Percentiles rank a stretch among this genome's conserved stretches.
phyloP scores from a whole-genome alignment of 2,797 vertebrate genomes.

The Lepilemur ruficaudatus region DNA sequence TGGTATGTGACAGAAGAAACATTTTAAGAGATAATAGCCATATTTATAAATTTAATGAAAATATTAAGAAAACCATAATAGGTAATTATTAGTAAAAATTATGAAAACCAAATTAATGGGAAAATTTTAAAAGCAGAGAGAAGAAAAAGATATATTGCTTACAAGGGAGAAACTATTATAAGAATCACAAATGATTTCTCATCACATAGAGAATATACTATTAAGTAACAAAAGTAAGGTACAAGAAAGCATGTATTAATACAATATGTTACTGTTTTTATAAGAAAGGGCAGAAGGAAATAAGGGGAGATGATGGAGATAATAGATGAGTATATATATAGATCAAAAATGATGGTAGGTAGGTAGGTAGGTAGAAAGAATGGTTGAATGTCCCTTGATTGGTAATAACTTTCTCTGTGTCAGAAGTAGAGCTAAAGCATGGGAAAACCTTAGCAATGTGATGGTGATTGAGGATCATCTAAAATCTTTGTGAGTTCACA shows the following conservation, averaged over 20 bases:
- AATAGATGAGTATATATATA: background rate
- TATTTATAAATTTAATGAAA: background rate
- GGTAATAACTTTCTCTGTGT: background rate
- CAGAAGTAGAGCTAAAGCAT: background rate
- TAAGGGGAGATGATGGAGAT: background rate
- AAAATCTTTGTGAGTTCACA: background rate
- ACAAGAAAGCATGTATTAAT: background rate
- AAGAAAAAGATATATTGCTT: background rate
- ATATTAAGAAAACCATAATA: background rate
- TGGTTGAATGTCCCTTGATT: background rate
- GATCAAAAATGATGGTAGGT: background rate
- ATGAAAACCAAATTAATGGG: background rate
- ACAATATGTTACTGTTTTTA: background rate
- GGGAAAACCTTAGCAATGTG: background rate
- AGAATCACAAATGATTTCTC: background rate
- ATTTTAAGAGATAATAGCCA: background rate
- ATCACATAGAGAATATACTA: background rate
- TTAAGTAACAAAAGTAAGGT: background rate
- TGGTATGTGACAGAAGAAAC: background rate
- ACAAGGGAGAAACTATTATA: background rate
- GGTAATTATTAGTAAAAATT: background rate
- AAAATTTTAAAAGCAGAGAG: background rate
- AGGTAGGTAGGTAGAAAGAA: background rate
- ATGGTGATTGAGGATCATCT: background rate
- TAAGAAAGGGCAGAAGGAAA: background rate